A percentile compares a stretch with the other conserved stretches of the same genome.
phyloP scores from a whole-genome alignment of 1,140 invertebrate genomes.

The Mya arenaria region DNA sequence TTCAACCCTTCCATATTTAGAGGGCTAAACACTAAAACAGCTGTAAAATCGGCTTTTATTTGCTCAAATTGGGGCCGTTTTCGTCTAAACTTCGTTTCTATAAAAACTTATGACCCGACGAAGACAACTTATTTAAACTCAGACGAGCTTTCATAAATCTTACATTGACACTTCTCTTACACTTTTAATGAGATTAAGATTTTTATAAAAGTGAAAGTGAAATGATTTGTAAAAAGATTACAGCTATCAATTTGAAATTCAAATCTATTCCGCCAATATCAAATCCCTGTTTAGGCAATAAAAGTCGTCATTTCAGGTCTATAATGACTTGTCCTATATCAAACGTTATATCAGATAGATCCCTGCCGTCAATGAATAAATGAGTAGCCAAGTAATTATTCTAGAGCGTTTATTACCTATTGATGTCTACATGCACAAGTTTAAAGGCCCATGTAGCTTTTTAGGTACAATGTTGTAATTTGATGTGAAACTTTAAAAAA shows the following conservation, averaged over 20 bases:
- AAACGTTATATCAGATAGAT: conserved; percentile 28
- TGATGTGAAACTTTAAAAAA: too few species aligned
- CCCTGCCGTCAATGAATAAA: conserved; percentile 32
- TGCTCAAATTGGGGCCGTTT: not conserved
- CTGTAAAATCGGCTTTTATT: not conserved
- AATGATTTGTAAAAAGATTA: conserved; percentile 42
- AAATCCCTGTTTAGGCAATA: conserved; percentile 11
- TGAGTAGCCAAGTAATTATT: conserved; percentile 22
- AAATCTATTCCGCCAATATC: conserved; percentile 25
- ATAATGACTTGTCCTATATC: conserved; percentile 25
- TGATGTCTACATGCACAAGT: not conserved
- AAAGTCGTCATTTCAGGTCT: conserved; percentile 22
- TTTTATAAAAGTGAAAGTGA: conserved; percentile 29
- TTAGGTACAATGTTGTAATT: too few species aligned
- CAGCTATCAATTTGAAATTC: conserved; percentile 38
- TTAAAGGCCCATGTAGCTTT: too few species aligned
- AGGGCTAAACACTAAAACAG: not conserved
- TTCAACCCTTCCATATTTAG: too few species aligned
- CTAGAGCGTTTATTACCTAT: not conserved
- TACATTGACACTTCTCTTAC: not conserved
- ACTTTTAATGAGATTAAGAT: conserved; percentile 39
- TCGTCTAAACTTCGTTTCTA: too few species aligned
- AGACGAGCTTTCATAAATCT: too few species aligned
- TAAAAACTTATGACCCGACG: too few species aligned
- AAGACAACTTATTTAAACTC: too few species aligned